Conservation (phyloP, 1,140 invertebrate species). For the Parapsyche elsis region DNA sequence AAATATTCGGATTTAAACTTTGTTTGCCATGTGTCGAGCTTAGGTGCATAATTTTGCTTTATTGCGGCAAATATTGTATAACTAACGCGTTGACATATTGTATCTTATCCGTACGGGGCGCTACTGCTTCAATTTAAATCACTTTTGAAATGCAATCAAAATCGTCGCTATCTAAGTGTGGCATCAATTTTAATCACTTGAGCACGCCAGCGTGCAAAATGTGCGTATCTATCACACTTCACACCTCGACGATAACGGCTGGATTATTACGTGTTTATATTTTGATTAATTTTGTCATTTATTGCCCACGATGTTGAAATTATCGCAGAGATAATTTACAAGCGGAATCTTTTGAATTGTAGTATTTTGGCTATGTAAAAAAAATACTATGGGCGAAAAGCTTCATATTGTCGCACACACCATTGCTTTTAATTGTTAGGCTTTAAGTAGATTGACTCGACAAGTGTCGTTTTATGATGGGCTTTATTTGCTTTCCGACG, state of each 20-base stretch:
- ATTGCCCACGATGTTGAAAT: neutral
- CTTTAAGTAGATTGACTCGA: neutral
- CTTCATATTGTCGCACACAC: too few species aligned
- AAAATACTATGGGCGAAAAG: too few species aligned
- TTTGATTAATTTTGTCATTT: slow-evolving; percentile 14
- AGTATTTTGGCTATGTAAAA: too few species aligned
- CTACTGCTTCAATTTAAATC: slow-evolving; percentile 13
- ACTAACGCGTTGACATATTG: neutral
- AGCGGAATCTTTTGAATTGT: too few species aligned
- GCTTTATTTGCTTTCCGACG: neutral
- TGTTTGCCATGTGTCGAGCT: neutral
- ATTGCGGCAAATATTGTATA: slow-evolving; percentile 10
- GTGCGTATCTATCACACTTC: too few species aligned
- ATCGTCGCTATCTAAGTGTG: slow-evolving; percentile 1
- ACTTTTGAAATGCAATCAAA: neutral
- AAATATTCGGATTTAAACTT: slow-evolving; percentile 1
- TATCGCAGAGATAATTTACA: too few species aligned
- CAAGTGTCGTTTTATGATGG: slow-evolving; percentile 13
- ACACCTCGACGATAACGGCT: too few species aligned
- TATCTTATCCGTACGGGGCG: neutral
- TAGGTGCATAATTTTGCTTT: neutral
- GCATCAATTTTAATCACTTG: neutral
- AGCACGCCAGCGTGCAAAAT: neutral
- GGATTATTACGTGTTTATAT: neutral
- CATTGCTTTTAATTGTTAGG: too few species aligned